Conservation (phyloP, 2,113 vertebrate genomes). For the Antechinus stuartii region DNA sequence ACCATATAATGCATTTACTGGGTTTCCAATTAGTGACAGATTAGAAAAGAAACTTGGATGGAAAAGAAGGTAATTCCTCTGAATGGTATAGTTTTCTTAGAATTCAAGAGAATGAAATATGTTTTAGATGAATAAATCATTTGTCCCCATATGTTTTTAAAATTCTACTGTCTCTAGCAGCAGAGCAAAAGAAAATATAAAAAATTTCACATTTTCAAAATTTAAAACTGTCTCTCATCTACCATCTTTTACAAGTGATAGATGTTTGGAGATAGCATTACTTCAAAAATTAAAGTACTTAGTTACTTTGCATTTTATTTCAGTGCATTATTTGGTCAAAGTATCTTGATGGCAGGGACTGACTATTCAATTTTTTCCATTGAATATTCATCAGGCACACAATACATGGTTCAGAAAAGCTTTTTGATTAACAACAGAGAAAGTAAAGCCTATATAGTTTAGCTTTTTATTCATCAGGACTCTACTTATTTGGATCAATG, state of each 20-base stretch:
- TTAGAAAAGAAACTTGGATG: background rate
- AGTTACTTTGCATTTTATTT: background rate
- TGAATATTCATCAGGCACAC: background rate
- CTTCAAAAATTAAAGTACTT: background rate
- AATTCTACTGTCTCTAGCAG: background rate
- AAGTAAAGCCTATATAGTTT: background rate
- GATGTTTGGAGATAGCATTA: background rate
- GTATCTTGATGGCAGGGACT: background rate
- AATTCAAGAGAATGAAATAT: background rate
- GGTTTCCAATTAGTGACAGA: background rate
- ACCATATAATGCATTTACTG: background rate
- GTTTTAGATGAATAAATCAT: background rate
- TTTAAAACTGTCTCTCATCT: background rate
- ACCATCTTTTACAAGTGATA: background rate
- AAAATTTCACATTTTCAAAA: background rate
- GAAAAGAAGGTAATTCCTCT: background rate
- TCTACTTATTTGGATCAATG: accelerated
- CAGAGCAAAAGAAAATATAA: background rate
- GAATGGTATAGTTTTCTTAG: background rate
- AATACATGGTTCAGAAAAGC: background rate
- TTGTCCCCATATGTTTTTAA: background rate
- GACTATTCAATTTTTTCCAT: background rate
- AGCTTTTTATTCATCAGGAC: background rate
- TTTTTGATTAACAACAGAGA: background rate
- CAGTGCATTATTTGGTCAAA: background rate